Conservation (phyloP, 2,797 vertebrate genomes). For the Oceanodroma leucorhoa region DNA sequence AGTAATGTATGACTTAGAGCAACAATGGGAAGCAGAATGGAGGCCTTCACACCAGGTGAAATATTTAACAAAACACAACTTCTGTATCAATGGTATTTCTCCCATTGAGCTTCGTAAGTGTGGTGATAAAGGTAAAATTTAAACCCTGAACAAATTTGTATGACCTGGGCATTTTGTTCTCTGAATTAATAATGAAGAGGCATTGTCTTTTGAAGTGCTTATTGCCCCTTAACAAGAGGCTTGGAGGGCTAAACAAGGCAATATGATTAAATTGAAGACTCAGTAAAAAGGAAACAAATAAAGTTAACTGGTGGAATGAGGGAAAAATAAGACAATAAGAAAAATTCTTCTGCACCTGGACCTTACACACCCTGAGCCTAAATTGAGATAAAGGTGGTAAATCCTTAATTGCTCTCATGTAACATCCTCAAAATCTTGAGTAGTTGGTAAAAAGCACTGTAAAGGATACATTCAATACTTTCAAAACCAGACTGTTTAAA, state of each 20-base stretch:
- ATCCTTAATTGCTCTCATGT: background rate
- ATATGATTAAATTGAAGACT: background rate
- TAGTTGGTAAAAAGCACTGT: background rate
- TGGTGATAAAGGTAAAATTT: background rate
- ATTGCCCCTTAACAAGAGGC: background rate
- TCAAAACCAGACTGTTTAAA: background rate
- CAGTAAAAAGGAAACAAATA: background rate
- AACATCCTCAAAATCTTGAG: background rate
- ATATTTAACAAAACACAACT: background rate
- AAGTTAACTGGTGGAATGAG: background rate
- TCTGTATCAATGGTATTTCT: background rate
- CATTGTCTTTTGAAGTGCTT: background rate
- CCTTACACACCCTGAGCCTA: background rate
- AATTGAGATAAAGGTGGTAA: background rate
- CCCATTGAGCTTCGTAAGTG: background rate
- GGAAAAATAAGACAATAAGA: background rate
- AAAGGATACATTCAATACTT: background rate
- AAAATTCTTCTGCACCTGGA: background rate
- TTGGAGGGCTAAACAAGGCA: background rate
- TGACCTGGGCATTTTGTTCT: background rate
- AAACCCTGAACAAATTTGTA: background rate
- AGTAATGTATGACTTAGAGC: background rate
- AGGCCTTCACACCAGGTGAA: background rate
- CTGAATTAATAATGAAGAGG: background rate
- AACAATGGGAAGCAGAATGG: background rate